phyloP scores from a whole-genome alignment of 1,140 invertebrate genomes.

The Drosophila mauritiana region DNA sequence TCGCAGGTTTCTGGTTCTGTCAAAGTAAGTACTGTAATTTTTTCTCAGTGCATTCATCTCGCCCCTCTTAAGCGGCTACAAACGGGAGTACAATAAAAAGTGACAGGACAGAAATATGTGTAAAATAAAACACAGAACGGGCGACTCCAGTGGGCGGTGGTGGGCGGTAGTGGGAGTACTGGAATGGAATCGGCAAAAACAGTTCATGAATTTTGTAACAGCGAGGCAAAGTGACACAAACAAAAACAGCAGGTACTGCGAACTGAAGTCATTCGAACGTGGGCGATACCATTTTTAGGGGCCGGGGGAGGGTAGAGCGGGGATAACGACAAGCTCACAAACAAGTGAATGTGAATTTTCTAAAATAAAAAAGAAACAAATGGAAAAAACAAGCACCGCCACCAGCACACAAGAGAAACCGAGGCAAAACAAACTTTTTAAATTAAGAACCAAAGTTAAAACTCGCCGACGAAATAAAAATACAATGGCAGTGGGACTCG shows the following conservation, averaged over 20 bases:
- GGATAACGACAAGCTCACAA: constrained; percentile 46
- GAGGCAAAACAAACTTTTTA: constrained; percentile 70
- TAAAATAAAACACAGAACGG: constrained; percentile 71
- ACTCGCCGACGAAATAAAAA: constrained; percentile 60
- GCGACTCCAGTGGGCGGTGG: constrained; percentile 19
- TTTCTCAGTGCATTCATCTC: background rate
- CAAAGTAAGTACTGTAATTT: background rate
- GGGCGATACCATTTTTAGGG: constrained; percentile 35
- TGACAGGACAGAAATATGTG: constrained; percentile 81
- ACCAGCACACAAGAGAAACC: constrained; percentile 19
- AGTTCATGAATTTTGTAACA: constrained; percentile 81
- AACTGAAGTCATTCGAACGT: constrained; percentile 21
- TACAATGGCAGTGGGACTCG: background rate
- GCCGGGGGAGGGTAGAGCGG: constrained; percentile 14
- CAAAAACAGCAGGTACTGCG: constrained; percentile 63
- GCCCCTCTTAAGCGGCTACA: constrained; percentile 36
- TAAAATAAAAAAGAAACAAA: constrained; percentile 50
- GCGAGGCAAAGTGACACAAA: constrained; percentile 72
- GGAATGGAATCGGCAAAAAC: constrained; percentile 59
- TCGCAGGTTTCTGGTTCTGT: too few relatives aligned
- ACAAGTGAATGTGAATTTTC: constrained; percentile 72
- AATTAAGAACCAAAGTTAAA: constrained; percentile 82
- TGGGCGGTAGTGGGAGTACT: background rate
- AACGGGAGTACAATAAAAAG: constrained; percentile 74
- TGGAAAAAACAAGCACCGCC: constrained; percentile 29